These are phyloP conservation scores for Ennomos erosarius DNA, from an alignment of 2,888 invertebrate genomes.

Conservation along the genomic window DNA sequence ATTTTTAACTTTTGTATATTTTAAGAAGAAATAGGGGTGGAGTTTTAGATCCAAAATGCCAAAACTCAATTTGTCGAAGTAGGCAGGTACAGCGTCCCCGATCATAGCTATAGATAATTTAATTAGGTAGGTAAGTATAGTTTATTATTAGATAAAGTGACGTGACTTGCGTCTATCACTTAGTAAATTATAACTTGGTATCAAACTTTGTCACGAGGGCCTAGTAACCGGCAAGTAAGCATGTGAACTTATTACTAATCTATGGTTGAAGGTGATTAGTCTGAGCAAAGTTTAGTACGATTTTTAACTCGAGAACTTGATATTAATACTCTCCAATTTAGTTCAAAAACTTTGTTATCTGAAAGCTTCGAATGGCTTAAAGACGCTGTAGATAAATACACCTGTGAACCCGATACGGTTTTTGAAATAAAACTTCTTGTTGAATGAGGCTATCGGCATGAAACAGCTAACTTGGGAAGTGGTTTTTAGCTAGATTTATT, in stretches of 20 bases:
- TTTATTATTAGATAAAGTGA: no score
- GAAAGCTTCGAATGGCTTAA: slow-evolving; percentile 50
- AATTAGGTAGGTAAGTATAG: no score
- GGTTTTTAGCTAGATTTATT: background rate
- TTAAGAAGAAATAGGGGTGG: no score
- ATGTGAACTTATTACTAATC: slow-evolving; percentile 29
- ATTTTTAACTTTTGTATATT: no score
- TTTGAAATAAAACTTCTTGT: slow-evolving; percentile 17
- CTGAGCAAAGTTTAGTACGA: slow-evolving; percentile 53
- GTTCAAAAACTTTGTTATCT: slow-evolving; percentile 64
- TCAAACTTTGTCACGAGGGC: slow-evolving; percentile 9
- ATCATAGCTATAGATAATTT: no score
- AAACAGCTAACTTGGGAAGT: slow-evolving; percentile 7
- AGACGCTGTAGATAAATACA: slow-evolving; percentile 42
- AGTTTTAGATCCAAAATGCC: no score
- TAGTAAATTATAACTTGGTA: slow-evolving; percentile 16
- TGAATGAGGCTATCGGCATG: slow-evolving; percentile 10
- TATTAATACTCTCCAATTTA: slow-evolving; percentile 70
- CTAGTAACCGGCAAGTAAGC: slow-evolving; percentile 8
- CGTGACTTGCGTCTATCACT: background rate
- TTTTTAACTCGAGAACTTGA: slow-evolving; percentile 63
- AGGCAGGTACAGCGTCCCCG: no score
- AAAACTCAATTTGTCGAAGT: no score
- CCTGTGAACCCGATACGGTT: slow-evolving; percentile 38
- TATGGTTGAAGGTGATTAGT: slow-evolving; percentile 56